phyloP scores from a whole-genome alignment of 2,888 invertebrate species.

The Chirona hameri region DNA sequence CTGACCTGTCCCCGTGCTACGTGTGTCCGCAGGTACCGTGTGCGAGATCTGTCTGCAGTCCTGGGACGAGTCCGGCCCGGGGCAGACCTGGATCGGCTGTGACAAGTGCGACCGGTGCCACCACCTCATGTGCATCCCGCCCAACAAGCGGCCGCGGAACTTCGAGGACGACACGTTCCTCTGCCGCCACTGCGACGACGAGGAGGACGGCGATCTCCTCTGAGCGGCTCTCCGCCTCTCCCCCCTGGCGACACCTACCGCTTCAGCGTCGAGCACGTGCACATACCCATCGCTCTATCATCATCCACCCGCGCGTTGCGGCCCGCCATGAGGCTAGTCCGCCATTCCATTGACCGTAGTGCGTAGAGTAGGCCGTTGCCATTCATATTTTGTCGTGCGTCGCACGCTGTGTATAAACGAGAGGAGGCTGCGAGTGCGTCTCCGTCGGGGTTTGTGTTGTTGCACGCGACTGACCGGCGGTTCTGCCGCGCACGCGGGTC shows the following conservation, averaged over 20 bases:
- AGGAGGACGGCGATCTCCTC: neutral
- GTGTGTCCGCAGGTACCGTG: conserved; percentile 4
- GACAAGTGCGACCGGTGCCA: conserved; percentile 28
- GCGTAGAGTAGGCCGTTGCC: conserved; percentile 24
- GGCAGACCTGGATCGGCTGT: conserved; percentile 29
- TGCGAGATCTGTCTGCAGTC: conserved; percentile 30
- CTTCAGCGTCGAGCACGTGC: neutral
- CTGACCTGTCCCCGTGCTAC: too few relatives aligned
- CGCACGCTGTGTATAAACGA: neutral
- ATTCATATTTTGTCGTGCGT: neutral
- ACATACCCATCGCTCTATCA: neutral
- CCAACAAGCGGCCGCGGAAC: conserved; percentile 29
- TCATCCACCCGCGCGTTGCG: neutral
- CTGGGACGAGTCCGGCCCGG: conserved; percentile 28
- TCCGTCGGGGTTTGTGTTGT: neutral
- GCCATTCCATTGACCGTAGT: conserved; percentile 25
- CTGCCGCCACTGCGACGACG: conserved; percentile 29
- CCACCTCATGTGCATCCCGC: conserved; percentile 27
- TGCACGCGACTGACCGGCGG: neutral
- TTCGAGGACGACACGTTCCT: conserved; percentile 30
- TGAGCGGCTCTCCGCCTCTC: neutral
- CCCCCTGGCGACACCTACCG: neutral
- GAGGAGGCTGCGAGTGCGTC: neutral
- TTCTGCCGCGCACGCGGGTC: neutral
- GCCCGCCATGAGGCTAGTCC: neutral